phyloP scores from a whole-genome alignment of 2,113 vertebrate genomes.

The Chiloscyllium plagiosum region DNA sequence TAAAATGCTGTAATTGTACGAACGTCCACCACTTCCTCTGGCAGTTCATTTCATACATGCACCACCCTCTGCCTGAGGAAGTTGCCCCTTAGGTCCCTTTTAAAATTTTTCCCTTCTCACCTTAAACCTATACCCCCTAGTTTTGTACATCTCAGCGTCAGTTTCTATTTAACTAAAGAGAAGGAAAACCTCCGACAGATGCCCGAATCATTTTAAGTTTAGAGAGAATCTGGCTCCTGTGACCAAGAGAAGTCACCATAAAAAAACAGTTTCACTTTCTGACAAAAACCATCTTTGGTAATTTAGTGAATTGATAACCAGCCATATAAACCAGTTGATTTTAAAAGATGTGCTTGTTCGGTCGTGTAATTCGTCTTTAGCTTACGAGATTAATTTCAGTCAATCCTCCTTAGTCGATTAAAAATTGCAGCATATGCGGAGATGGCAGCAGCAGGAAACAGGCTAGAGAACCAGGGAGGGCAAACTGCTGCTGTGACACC shows the following conservation, averaged over 20 bases:
- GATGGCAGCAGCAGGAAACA: not conserved
- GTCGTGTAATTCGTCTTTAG: not conserved
- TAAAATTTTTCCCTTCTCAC: too few relatives aligned
- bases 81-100: too few relatives aligned
- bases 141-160: not conserved
- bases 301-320: too few relatives aligned
- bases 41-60: too few relatives aligned
- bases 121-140: too few relatives aligned
- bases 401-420: not conserved
- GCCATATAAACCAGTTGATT: not conserved
- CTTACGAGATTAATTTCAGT: not conserved
- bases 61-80: too few relatives aligned
- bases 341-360: not conserved
- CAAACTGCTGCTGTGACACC: not conserved
- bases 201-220: not conserved
- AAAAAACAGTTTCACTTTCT: not conserved
- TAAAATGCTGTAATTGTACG: too few relatives aligned
- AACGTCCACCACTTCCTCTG: too few relatives aligned
- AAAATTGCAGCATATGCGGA: not conserved
- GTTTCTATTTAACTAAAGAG: too few relatives aligned
- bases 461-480: not conserved
- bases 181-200: not conserved
- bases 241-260: not conserved
- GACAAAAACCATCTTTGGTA: too few relatives aligned
- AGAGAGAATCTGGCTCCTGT: not conserved